Evolutionary conservation across 2,797 vertebrate species (phyloP).

Genomic region (Acanthornis magna): DNA sequence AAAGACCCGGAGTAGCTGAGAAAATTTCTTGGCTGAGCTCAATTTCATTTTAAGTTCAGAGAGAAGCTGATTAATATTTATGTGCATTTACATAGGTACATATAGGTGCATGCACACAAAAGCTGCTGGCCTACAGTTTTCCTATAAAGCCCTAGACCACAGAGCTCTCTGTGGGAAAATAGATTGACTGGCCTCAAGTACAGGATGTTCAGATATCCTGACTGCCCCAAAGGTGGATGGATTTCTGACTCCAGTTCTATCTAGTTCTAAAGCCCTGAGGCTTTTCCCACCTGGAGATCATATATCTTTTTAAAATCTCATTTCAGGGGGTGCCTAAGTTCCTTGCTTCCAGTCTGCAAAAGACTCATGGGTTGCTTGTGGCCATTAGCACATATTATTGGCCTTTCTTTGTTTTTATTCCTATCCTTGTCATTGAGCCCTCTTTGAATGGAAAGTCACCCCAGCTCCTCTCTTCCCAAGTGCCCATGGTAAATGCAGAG

Average conservation of each 20-base stretch:
- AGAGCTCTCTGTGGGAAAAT: background rate
- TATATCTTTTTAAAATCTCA: background rate
- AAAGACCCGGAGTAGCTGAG: background rate
- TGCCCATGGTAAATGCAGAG: background rate
- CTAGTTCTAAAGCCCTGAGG: background rate
- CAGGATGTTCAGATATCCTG: background rate
- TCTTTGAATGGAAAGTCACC: background rate
- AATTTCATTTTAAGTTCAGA: background rate
- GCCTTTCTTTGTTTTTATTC: background rate
- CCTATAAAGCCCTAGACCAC: background rate
- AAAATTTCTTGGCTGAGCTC: background rate
- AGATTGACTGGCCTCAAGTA: background rate
- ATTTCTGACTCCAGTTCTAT: background rate
- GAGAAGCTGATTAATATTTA: background rate
- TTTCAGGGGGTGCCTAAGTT: background rate
- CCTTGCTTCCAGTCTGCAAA: background rate
- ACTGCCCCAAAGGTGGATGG: background rate
- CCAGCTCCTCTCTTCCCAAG: background rate
- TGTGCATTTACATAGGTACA: fast-evolving
- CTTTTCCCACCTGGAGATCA: background rate
- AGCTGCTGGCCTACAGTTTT: background rate
- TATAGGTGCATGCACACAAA: background rate
- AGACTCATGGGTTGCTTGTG: background rate
- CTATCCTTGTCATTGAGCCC: background rate
- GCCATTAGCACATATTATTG: background rate